phyloP scores from a whole-genome alignment of 2,888 invertebrate species.

The Leptodirus hochenwartii region DNA sequence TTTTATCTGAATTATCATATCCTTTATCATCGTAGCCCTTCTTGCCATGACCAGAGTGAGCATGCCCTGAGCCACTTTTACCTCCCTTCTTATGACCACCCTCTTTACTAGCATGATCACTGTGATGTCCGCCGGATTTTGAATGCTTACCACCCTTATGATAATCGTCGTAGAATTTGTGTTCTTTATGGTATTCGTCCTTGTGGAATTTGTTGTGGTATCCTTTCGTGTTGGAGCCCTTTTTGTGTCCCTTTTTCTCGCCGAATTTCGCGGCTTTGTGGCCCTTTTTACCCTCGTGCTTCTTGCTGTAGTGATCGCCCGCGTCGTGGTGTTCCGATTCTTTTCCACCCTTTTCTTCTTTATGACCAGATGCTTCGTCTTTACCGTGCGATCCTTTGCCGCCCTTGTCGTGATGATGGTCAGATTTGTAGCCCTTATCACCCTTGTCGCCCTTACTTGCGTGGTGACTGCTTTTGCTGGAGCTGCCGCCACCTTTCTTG shows the following conservation, averaged over 20 bases:
- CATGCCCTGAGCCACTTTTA: conserved; percentile 40
- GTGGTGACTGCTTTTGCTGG: too few relatives aligned
- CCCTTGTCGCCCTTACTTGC: conserved; percentile 39
- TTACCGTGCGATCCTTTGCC: conserved; percentile 11
- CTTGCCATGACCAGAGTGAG: conserved; percentile 41
- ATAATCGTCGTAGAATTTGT: conserved; percentile 58
- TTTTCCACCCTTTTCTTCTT: conserved; percentile 42
- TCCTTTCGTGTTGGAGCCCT: conserved; percentile 59
- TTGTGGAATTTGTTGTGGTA: conserved; percentile 65
- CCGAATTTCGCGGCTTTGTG: conserved; percentile 50
- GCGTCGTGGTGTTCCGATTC: conserved; percentile 45
- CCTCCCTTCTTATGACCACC: conserved; percentile 47
- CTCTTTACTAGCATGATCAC: conserved; percentile 42
- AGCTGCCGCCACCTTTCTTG: too few relatives aligned
- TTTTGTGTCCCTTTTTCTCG: conserved; percentile 59
- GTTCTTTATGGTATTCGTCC: conserved; percentile 61
- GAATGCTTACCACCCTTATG: conserved; percentile 53
- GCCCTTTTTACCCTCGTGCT: conserved; percentile 48
- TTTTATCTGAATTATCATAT: conserved; percentile 43
- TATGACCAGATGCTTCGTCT: conserved; percentile 11
- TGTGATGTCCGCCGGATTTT: conserved; percentile 47
- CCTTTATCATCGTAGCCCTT: conserved; percentile 47
- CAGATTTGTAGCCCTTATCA: conserved; percentile 29
- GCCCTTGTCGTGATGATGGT: conserved; percentile 39
- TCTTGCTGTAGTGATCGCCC: conserved; percentile 41